Evolutionary conservation across 2,888 invertebrate genomes (phyloP), one percentile per base, ranked within the genome.

Genomic region (Pseudococcus jackbeardsleyi): DNA sequence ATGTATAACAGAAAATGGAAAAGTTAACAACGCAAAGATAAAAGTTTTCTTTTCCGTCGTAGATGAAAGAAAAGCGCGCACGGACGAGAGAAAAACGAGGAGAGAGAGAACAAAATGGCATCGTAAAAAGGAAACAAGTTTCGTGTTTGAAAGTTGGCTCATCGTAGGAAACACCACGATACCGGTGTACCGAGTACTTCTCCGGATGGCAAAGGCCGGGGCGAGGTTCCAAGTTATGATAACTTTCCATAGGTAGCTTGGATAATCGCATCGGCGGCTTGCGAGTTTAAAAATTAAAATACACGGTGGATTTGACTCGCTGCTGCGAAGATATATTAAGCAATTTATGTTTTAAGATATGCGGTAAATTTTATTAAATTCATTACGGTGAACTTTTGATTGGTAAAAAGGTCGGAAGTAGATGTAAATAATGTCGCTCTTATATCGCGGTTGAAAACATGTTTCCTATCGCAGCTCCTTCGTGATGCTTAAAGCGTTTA

Each of bases 1-100:
- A 86, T 86, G 86, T 86, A 85, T 64, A 85, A 85, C 85, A 85
- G 86, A 86, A 86, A 86, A 86, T 86, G 86, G 86, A 42, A 86
- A 86, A 86, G 86, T 86, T 86, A 64, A 33, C 86, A 68, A 86
- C 68, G 50, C 85, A 86, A 86, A 86, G 86, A 86, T 86, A 64
- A 64, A 86, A 86, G 68, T 86, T 86, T 86, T 68, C 72, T 64
- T 85, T 85, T 59, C 42, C 46, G 46, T 86, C 42, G 42, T 42
- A 79, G 79, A 79, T 79, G 79, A 42, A 79, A 42, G 79, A 42
- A 79, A 79, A 79, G 11, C 79, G 42, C 79, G 79, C 9, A 42
- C 42, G 42, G 59, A 59, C 42, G 42, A 19, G 79, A 42, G 79
- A 79, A 79, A 79, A 79, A 79, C 42, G 79, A 79, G 42, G 26